Base-by-base conservation (phyloP, 2,113 vertebrate genomes). In the Dunckerocampus dactyliophorus region DNA sequence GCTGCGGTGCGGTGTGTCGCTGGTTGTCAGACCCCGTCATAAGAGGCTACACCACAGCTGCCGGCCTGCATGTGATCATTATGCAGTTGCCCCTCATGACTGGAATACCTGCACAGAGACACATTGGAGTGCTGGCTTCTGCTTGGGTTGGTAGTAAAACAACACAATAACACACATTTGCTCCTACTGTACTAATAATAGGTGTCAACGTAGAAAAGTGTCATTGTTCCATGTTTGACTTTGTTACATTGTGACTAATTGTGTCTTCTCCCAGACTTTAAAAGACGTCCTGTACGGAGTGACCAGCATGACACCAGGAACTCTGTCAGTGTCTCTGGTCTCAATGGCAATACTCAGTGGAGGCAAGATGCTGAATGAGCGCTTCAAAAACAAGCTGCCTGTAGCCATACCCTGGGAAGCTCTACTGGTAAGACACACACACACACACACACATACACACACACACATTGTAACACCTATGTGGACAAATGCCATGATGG, bases 21-120 rank as follows among this genome's bases (percentile, higher is more conserved):
- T 96, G 93, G 69, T 84, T 97, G 59, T 94, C 92, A 0, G 89
- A 92, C 66, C 91, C 94, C 11, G 80, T 96, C 57, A 89, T 97
- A 47, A 83, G 92, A 37, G 94, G 92, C 1, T 95, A 94, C 63
- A 95, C 92, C 47, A 93, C 91, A 0, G 94, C 93, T 9, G 93
- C 93, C 2, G 92, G 87, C 0, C 80, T 95, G 42, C 92, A 95
- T 0, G 93, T 96, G 61, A 89, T 91, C 21, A 71, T 86, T 6
- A 91, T 93, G 74, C 94, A 96, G 21, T 47, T 95, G 4, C 93
- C 93, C 20, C 93, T 94, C 65, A 80, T 96, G 34, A 85, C 92
- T 7, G 93, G 93, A 46, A 77, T 95, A 47, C 88, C 91, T 61
- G 91, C 89, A 1, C 90, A 77, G 58, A 84, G 90, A 46, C 86